phyloP scores from a whole-genome alignment of 1,140 invertebrate species.

The Oncopodura yosiiana region DNA sequence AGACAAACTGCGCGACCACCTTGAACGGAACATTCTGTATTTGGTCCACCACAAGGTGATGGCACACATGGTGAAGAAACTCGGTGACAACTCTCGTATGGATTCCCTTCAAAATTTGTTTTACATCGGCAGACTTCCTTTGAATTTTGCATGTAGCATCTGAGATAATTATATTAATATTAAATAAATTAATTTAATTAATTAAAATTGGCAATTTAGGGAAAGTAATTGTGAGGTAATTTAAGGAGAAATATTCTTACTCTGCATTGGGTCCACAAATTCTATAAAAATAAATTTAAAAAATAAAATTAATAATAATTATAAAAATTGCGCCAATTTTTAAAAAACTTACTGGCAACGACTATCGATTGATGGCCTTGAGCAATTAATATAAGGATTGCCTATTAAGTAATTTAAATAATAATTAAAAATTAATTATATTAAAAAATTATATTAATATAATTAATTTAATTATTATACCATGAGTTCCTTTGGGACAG shows the following conservation, averaged over 20 bases:
- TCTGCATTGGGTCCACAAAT: conserved; percentile 27
- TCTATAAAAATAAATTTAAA: conserved; percentile 12
- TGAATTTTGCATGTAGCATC: conserved; percentile 35
- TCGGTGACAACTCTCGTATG: conserved; percentile 34
- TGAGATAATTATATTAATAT: conserved; percentile 14
- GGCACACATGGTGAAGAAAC: conserved; percentile 46
- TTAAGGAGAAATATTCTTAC: conserved; percentile 66
- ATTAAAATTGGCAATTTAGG: conserved; percentile 46
- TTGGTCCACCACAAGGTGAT: conserved; percentile 56
- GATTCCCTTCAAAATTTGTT: conserved; percentile 39
- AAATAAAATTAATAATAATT: background rate
- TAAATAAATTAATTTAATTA: background rate
- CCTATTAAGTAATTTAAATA: conserved; percentile 31
- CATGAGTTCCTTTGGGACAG: conserved; percentile 60
- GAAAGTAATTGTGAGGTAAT: conserved; percentile 47
- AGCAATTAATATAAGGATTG: conserved; percentile 35
- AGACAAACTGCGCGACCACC: conserved; percentile 33
- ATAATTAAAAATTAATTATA: background rate
- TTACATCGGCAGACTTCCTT: conserved; percentile 37
- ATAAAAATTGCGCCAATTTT: too few relatives aligned
- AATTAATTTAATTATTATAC: conserved; percentile 36
- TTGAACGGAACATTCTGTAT: conserved; percentile 50
- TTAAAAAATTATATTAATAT: background rate
- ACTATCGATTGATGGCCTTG: background rate
- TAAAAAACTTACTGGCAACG: too few relatives aligned